A percentile compares a stretch with the other conserved stretches of the same genome.
phyloP scores from a whole-genome alignment of 2,888 invertebrate species.

The Eremobia ochroleuca region DNA sequence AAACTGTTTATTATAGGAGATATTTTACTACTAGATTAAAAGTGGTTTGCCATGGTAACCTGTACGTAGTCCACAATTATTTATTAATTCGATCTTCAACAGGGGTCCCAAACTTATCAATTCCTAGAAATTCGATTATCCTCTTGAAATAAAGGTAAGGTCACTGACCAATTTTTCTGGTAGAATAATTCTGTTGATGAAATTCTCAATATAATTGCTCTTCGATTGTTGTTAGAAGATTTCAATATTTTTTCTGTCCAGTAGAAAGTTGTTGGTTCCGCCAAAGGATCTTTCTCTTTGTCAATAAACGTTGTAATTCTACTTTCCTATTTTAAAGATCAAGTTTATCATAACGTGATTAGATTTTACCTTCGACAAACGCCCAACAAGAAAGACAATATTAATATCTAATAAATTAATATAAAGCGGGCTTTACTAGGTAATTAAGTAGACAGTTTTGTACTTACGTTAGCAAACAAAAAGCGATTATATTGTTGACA shows the following conservation, averaged over 20 bases:
- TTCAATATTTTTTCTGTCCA: background rate
- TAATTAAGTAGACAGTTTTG: background rate
- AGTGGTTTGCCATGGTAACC: conserved; percentile 23
- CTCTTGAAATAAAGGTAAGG: background rate
- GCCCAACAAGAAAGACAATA: background rate
- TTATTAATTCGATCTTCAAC: conserved; percentile 22
- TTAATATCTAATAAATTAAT: background rate
- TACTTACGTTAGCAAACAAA: background rate
- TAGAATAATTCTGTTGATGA: background rate
- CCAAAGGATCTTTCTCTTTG: background rate
- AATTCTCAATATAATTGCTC: background rate
- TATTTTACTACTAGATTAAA: background rate
- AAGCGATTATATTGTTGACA: background rate
- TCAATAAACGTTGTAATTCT: background rate
- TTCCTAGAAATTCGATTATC: conserved; percentile 19
- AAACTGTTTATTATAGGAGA: background rate
- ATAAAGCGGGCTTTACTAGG: background rate
- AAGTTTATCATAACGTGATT: background rate
- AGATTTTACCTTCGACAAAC: background rate
- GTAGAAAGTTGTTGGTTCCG: conserved; percentile 11
- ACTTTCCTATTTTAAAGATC: background rate
- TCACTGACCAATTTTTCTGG: background rate
- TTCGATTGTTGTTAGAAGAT: background rate
- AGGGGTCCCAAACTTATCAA: conserved; percentile 1
- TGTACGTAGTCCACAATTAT: background rate